Evolutionary conservation across 2,888 invertebrate genomes (phyloP).

Genomic region (Timema cristinae): DNA sequence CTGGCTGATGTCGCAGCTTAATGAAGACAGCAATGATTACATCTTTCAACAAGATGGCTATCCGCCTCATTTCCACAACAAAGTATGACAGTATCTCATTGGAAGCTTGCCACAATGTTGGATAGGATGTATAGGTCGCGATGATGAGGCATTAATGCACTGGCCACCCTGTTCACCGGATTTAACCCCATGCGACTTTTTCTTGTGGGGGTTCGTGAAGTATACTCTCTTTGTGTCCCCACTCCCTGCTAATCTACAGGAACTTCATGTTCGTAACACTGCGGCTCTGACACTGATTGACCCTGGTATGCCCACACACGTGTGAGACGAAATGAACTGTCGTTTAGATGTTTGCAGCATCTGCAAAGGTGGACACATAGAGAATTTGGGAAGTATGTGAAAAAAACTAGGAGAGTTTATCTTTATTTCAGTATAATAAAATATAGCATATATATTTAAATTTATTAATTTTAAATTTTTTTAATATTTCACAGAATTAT

Average conservation of each 20-base stretch:
- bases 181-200: background rate
- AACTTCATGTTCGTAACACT: background rate
- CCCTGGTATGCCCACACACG: background rate
- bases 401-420: background rate
- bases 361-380: background rate
- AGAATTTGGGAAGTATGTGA: background rate
- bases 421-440: background rate
- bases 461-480: background rate
- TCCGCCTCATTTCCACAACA: slow-evolving; percentile 1
- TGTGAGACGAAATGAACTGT: background rate
- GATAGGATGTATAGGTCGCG: background rate
- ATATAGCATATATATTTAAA: background rate
- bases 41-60: background rate
- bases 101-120: background rate
- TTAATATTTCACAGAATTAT: slow-evolving; percentile 1
- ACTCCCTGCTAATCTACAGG: background rate
- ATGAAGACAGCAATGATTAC: background rate
- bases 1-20: slow-evolving; percentile 1
- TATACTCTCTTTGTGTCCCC: background rate
- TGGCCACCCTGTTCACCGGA: background rate
- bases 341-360: background rate
- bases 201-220: slow-evolving; percentile 11
- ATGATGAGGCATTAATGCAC: background rate
- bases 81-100: background rate
- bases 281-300: background rate